Percentiles rank a stretch among this genome's conserved stretches.
Evolutionary conservation across 2,888 invertebrate species (phyloP).

Genomic region (Philereme transversata): DNA sequence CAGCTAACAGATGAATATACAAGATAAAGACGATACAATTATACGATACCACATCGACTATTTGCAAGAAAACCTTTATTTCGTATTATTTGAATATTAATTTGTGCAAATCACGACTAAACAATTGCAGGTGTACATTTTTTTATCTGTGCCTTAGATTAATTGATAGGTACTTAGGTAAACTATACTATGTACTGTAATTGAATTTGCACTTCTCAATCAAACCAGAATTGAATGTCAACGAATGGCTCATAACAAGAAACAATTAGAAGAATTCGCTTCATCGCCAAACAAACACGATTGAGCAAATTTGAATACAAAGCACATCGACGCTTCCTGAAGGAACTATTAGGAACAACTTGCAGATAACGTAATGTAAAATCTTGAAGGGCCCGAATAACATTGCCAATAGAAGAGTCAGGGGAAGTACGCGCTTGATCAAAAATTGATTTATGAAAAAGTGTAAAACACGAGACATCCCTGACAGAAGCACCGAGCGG

Average conservation of each 20-base stretch:
- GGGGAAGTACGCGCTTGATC: slow-evolving; percentile 32
- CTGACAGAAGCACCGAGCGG: slow-evolving; percentile 37
- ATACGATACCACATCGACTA: slow-evolving; percentile 44
- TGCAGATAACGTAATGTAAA: slow-evolving; percentile 69
- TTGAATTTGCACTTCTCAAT: slow-evolving; percentile 41
- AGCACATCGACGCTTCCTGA: slow-evolving; percentile 64
- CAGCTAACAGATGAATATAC: slow-evolving; percentile 76
- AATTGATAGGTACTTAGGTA: slow-evolving; percentile 65
- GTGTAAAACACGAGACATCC: slow-evolving; percentile 34
- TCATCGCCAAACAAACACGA: slow-evolving; percentile 63
- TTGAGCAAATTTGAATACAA: slow-evolving; percentile 78
- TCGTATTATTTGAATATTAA: slow-evolving; percentile 42
- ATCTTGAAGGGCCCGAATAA: slow-evolving; percentile 55
- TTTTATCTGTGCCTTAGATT: slow-evolving; percentile 47
- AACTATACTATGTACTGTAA: slow-evolving; percentile 43
- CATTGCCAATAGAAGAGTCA: slow-evolving; percentile 32
- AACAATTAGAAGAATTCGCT: slow-evolving; percentile 49
- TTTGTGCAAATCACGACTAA: slow-evolving; percentile 61
- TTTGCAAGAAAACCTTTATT: slow-evolving; percentile 46
- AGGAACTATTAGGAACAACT: slow-evolving; percentile 77
- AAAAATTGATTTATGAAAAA: slow-evolving; percentile 29
- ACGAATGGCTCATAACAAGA: slow-evolving; percentile 47
- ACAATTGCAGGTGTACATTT: slow-evolving; percentile 30
- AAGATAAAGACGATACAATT: slow-evolving; percentile 55
- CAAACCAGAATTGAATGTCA: slow-evolving; percentile 36